These are phyloP conservation scores for Agapornis canus DNA, from an alignment of 2,797 vertebrate species.

Conservation along the genomic window DNA sequence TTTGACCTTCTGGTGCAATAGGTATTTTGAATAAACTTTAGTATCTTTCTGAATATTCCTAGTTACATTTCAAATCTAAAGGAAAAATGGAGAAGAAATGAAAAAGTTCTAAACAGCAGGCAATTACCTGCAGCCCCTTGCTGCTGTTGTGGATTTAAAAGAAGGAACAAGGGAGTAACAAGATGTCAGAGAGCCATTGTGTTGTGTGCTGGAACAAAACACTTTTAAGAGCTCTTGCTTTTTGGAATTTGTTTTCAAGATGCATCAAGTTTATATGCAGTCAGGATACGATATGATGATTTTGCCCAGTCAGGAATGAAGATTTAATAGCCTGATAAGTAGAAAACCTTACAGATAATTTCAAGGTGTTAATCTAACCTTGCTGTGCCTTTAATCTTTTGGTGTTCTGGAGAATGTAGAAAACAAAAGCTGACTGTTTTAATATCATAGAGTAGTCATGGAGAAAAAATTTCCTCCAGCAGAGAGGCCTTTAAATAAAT, in stretches of 20 bases:
- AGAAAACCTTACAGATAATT: conserved; percentile 32
- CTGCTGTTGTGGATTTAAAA: background rate
- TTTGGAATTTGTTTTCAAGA: conserved; percentile 9
- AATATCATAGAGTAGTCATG: conserved; percentile 2
- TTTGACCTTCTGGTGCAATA: background rate
- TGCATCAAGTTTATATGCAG: background rate
- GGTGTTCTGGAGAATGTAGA: background rate
- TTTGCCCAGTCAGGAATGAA: conserved; percentile 23
- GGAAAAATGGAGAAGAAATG: background rate
- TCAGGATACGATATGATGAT: background rate
- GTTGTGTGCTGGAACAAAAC: background rate
- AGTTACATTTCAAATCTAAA: background rate
- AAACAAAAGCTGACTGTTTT: conserved; percentile 47
- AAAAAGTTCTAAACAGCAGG: background rate
- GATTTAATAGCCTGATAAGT: conserved; percentile 51
- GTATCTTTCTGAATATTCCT: background rate
- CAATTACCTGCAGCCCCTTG: background rate
- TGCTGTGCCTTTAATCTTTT: conserved; percentile 46
- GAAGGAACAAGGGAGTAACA: background rate
- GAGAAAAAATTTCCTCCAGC: conserved; percentile 23
- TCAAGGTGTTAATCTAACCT: conserved; percentile 53
- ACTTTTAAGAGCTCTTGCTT: background rate
- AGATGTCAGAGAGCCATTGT: background rate
- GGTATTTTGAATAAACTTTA: background rate
- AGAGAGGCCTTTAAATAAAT: conserved; percentile 61